phyloP scores from a whole-genome alignment of 2,113 vertebrate genomes.

The Diadophis punctatus region DNA sequence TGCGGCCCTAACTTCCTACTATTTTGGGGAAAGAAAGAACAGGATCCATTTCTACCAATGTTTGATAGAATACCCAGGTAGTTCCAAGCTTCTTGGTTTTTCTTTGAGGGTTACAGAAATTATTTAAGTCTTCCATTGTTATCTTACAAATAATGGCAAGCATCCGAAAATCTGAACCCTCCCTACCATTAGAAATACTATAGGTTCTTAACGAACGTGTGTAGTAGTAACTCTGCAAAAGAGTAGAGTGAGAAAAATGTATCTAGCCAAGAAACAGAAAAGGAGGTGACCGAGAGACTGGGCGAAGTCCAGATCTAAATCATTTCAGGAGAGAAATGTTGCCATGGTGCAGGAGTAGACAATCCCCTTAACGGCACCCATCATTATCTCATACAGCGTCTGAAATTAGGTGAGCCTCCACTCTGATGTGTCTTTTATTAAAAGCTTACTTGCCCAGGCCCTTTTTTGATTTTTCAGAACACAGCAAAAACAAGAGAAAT shows the following conservation, averaged over 20 bases:
- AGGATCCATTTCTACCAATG: accelerated
- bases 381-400: not conserved
- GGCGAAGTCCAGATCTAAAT: not conserved
- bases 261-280: not conserved
- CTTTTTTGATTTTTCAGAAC: not conserved
- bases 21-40: not conserved
- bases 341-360: not conserved
- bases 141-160: not conserved
- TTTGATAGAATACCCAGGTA: not conserved
- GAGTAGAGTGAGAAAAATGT: not conserved
- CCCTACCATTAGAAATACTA: not conserved
- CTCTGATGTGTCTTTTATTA: not conserved
- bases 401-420: not conserved
- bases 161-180: not conserved
- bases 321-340: not conserved
- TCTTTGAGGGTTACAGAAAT: not conserved
- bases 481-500: not conserved
- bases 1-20: not conserved
- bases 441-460: not conserved
- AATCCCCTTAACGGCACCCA: not conserved
- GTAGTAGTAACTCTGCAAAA: not conserved
- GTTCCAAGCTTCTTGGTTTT: not conserved
- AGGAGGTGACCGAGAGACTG: not conserved
- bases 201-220: conserved; percentile 10
- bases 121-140: conserved; percentile 6